These are phyloP conservation scores for Ornithorhynchus anatinus DNA, from an alignment of 2,113 vertebrate species.

Conservation along the genomic window DNA sequence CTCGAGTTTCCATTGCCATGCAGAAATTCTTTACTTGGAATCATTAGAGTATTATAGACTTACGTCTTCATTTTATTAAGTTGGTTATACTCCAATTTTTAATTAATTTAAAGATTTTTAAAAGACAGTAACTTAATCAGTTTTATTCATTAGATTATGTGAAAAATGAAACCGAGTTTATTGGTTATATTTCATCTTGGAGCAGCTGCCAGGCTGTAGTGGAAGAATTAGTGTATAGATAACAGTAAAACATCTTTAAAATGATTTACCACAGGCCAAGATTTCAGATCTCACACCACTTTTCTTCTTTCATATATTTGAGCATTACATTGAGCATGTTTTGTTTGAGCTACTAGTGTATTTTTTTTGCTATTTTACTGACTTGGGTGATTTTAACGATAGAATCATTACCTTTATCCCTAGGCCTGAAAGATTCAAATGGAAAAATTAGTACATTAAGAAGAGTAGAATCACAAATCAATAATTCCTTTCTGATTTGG, in stretches of 20 bases:
- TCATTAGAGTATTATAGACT: slow-evolving; percentile 17
- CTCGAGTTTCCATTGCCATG: not conserved
- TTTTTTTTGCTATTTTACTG: slow-evolving; percentile 41
- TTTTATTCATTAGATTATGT: slow-evolving; percentile 6
- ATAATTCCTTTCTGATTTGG: slow-evolving; percentile 22
- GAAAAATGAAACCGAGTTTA: slow-evolving; percentile 1
- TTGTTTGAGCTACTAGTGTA: slow-evolving; percentile 43
- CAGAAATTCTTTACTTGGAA: slow-evolving; percentile 4
- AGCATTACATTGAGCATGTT: slow-evolving; percentile 53
- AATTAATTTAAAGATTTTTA: slow-evolving; percentile 3
- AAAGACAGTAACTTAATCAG: slow-evolving; percentile 20
- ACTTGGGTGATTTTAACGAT: slow-evolving; percentile 52
- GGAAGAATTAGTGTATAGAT: not conserved
- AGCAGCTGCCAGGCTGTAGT: accelerated
- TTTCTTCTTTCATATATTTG: slow-evolving; percentile 44
- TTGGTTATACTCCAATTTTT: not conserved
- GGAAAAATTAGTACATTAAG: slow-evolving; percentile 15
- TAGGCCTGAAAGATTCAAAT: slow-evolving; percentile 50
- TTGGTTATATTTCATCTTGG: slow-evolving; percentile 22
- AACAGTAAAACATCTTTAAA: slow-evolving; percentile 39
- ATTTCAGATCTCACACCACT: slow-evolving; percentile 43
- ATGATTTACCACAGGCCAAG: slow-evolving; percentile 34
- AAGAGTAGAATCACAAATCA: slow-evolving; percentile 8
- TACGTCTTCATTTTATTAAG: not conserved
- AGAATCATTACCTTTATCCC: slow-evolving; percentile 33